Percentiles rank a stretch among this genome's conserved stretches.
Evolutionary conservation across 2,113 vertebrate species (phyloP).

Genomic region (Platichthys stellatus): DNA sequence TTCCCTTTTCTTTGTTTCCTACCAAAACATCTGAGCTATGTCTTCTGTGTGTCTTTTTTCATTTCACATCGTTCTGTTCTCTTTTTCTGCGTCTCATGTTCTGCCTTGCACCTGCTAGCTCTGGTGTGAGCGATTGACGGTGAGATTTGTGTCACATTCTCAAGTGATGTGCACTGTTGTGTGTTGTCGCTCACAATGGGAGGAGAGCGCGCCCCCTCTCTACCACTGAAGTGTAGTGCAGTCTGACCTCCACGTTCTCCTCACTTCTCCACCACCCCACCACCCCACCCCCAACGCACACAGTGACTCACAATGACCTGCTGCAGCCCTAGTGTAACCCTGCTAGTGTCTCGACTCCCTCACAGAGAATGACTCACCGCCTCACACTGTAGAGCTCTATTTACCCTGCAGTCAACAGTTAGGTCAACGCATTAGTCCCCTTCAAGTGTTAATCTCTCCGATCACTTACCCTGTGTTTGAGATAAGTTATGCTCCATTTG

Average conservation of each 20-base stretch:
- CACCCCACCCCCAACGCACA: background rate
- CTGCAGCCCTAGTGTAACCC: constrained; percentile 21
- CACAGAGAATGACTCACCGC: constrained; percentile 1
- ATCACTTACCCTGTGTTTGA: constrained; percentile 3
- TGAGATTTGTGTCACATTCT: constrained; percentile 86
- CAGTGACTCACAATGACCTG: background rate
- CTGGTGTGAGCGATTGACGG: constrained; percentile 86
- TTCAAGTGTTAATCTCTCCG: background rate
- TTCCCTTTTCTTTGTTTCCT: background rate
- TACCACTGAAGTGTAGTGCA: constrained; percentile 43
- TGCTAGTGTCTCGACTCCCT: constrained; percentile 14
- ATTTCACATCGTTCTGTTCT: constrained; percentile 32
- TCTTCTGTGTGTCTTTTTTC: background rate
- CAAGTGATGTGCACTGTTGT: constrained; percentile 48
- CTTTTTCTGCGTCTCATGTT: constrained; percentile 35
- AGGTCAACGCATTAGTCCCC: background rate
- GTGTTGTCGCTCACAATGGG: constrained; percentile 45
- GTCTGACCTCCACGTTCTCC: constrained; percentile 33
- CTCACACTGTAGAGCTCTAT: background rate
- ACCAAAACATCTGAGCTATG: background rate
- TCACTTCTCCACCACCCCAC: background rate
- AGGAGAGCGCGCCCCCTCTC: constrained; percentile 34
- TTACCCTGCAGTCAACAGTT: background rate
- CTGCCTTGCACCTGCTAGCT: constrained; percentile 87
- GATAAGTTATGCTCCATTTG: background rate